These are phyloP conservation scores for Australoheros scitulus DNA, from an alignment of 2,113 vertebrate genomes.

Conservation along the genomic window DNA sequence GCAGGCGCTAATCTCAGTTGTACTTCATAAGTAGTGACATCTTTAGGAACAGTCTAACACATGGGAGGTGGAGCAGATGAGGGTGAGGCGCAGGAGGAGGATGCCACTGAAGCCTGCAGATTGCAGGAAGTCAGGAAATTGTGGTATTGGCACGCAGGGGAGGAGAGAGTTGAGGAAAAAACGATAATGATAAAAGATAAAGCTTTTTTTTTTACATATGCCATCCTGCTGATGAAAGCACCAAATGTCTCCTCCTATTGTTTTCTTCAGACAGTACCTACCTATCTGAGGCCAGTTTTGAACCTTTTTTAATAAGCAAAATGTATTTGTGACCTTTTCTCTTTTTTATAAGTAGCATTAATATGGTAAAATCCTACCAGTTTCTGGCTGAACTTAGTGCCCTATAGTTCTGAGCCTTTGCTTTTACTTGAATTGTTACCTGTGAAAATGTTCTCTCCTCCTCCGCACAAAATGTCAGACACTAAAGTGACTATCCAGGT, in stretches of 20 bases:
- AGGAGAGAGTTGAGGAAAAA: background rate
- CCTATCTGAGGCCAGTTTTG: background rate
- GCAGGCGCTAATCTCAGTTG: background rate
- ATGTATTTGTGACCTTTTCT: background rate
- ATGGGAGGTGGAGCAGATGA: background rate
- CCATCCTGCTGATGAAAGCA: no score
- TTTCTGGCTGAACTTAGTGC: background rate
- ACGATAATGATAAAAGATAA: background rate
- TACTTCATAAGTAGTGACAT: background rate
- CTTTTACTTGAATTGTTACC: background rate
- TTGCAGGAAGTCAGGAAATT: background rate
- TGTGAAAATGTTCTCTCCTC: background rate
- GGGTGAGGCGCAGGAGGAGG: background rate
- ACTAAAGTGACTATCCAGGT: background rate
- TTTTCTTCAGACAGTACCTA: background rate
- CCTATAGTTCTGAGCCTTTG: background rate
- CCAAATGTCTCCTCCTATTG: background rate
- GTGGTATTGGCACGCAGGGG: background rate
- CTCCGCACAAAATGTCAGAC: background rate
- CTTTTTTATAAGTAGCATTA: background rate
- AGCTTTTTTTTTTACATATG: background rate
- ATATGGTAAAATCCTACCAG: background rate
- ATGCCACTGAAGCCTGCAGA: background rate
- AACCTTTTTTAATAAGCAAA: background rate
- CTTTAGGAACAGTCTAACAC: slow-evolving; percentile 1